Conservation (phyloP, 2,888 invertebrate species). For the Trilocha varians region DNA sequence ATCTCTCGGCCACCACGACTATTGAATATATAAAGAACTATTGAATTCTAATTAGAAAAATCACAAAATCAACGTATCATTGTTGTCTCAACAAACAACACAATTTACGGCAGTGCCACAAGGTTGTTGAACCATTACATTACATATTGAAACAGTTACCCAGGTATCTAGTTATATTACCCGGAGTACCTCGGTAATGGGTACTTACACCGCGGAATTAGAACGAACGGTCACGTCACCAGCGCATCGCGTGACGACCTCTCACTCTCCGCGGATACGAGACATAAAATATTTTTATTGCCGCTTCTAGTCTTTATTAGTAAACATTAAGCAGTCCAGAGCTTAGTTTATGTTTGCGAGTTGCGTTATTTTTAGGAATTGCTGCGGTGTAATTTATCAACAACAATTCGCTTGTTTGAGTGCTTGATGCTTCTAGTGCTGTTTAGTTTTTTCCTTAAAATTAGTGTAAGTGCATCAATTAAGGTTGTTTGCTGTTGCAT, state of each 20-base stretch:
- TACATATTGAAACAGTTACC: background rate
- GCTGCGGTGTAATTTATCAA: too few relatives aligned
- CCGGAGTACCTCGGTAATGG: background rate
- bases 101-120: too few relatives aligned
- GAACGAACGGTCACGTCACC: slow-evolving; percentile 40
- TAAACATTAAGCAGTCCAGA: slow-evolving; percentile 40
- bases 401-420: too few relatives aligned
- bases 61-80: too few relatives aligned
- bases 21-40: too few relatives aligned
- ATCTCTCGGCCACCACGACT: too few relatives aligned
- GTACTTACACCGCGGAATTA: slow-evolving; percentile 30
- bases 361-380: slow-evolving; percentile 8
- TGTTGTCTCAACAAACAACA: too few relatives aligned
- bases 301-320: slow-evolving; percentile 43
- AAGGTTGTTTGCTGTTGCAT: too few relatives aligned
- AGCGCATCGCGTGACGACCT: slow-evolving; percentile 41
- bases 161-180: background rate
- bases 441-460: too few relatives aligned
- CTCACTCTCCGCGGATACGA: slow-evolving; percentile 26
- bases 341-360: slow-evolving; percentile 40
- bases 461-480: too few relatives aligned
- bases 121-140: background rate
- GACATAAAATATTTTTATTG: slow-evolving; percentile 59
- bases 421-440: too few relatives aligned
- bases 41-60: too few relatives aligned